Conservation (phyloP, 2,888 invertebrate genomes). For the Drosophila picticornis region DNA sequence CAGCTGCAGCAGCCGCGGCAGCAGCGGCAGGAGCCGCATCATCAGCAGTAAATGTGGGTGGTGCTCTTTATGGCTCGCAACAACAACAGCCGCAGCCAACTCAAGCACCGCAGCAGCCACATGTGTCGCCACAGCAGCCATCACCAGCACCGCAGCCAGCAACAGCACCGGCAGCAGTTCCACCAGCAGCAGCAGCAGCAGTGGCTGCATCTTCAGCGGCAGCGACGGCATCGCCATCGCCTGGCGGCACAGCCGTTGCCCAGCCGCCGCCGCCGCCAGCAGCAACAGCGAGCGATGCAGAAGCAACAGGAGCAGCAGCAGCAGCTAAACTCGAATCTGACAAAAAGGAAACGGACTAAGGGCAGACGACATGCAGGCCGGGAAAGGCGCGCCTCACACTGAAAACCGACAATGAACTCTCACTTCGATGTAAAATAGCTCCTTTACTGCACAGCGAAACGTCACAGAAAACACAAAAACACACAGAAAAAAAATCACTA, state of each 20-base stretch:
- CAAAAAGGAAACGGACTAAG: conserved; percentile 83
- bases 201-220: conserved; percentile 39
- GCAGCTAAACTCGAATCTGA: conserved; percentile 78
- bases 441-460: conserved; percentile 28
- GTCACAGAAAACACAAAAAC: conserved; percentile 8
- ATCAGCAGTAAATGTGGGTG: conserved; percentile 42
- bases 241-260: conserved; percentile 34
- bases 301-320: conserved; percentile 26
- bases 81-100: conserved; percentile 33
- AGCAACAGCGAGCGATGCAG: conserved; percentile 44
- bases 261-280: conserved; percentile 28
- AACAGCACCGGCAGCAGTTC: conserved; percentile 30
- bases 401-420: conserved; percentile 2
- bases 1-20: conserved; percentile 47
- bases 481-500: conserved; percentile 2
- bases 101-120: conserved; percentile 22
- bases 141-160: conserved; percentile 41
- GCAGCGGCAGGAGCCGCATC: conserved; percentile 26
- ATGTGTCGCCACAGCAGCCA: conserved; percentile 39
- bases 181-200: conserved; percentile 47
- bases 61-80: conserved; percentile 46
- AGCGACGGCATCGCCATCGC: conserved; percentile 16
- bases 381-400: background rate
- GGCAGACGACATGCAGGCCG: background rate
- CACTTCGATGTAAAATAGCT: conserved; percentile 29